These are phyloP conservation scores for Gracilinanus agilis DNA, from an alignment of 2,113 vertebrate species.

Conservation along the genomic window DNA sequence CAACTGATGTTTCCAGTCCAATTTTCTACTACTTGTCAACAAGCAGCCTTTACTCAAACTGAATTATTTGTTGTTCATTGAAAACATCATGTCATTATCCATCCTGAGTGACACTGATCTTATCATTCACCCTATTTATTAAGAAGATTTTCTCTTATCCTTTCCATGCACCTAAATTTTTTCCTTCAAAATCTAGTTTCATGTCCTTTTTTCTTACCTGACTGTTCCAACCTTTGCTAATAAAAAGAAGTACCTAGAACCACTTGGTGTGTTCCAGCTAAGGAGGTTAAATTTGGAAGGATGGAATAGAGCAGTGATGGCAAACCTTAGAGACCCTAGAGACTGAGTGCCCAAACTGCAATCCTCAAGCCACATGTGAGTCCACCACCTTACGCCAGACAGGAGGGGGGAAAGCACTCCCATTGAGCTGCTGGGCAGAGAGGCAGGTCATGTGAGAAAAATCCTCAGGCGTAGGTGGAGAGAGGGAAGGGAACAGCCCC, in stretches of 20 bases:
- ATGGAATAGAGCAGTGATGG: not conserved
- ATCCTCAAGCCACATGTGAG: no score
- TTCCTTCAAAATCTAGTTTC: not conserved
- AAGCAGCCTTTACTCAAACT: not conserved
- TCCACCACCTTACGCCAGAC: no score
- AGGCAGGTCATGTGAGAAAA: no score
- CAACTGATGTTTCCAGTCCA: not conserved
- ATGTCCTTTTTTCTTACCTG: not conserved
- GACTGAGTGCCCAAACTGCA: no score
- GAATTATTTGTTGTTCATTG: conserved; percentile 4
- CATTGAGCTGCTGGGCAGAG: no score
- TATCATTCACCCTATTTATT: conserved; percentile 19
- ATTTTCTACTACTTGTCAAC: not conserved
- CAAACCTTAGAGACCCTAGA: no score
- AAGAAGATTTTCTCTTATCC: conserved; percentile 11
- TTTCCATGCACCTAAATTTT: not conserved
- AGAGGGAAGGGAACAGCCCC: no score
- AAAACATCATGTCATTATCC: not conserved
- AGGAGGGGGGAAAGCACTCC: no score
- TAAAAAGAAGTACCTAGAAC: not conserved
- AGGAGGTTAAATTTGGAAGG: not conserved
- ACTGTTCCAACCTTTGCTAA: not conserved
- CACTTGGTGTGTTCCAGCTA: not conserved
- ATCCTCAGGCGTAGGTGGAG: no score
- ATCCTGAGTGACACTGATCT: conserved; percentile 1